Evolutionary conservation across 2,113 vertebrate species (phyloP).

Genomic region (Atrichornis clamosus): DNA sequence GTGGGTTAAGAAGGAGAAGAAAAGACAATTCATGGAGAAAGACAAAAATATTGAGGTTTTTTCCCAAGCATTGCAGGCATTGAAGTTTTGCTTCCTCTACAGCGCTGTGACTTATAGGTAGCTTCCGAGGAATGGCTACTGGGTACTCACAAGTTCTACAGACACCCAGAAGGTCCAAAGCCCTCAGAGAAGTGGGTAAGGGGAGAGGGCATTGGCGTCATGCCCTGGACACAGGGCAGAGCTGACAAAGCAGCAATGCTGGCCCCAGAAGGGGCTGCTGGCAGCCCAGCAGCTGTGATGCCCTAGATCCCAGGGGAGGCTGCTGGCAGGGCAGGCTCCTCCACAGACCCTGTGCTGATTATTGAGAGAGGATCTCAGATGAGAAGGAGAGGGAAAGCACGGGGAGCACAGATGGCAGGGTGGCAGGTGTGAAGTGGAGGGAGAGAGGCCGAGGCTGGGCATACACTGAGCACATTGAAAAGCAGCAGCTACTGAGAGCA

Average conservation of each 20-base stretch:
- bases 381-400: background rate
- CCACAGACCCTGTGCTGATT: rapidly evolving
- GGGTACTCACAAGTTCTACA: background rate
- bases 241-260: rapidly evolving
- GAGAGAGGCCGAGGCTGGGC: rapidly evolving
- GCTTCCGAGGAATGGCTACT: background rate
- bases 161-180: background rate
- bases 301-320: rapidly evolving
- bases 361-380: background rate
- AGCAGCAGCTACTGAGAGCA: background rate
- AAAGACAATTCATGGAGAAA: background rate
- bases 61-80: background rate
- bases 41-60: rapidly evolving
- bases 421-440: background rate
- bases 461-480: rapidly evolving
- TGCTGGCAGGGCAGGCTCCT: no score
- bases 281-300: rapidly evolving
- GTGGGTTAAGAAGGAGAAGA: background rate
- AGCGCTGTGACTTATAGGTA: background rate
- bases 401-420: rapidly evolving
- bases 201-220: rapidly evolving
- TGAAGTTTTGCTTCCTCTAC: background rate
- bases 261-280: rapidly evolving
- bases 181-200: background rate
- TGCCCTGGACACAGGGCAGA: background rate